Base-by-base conservation (phyloP, 2,113 vertebrate species). In the Rhabdornis inornatus region DNA sequence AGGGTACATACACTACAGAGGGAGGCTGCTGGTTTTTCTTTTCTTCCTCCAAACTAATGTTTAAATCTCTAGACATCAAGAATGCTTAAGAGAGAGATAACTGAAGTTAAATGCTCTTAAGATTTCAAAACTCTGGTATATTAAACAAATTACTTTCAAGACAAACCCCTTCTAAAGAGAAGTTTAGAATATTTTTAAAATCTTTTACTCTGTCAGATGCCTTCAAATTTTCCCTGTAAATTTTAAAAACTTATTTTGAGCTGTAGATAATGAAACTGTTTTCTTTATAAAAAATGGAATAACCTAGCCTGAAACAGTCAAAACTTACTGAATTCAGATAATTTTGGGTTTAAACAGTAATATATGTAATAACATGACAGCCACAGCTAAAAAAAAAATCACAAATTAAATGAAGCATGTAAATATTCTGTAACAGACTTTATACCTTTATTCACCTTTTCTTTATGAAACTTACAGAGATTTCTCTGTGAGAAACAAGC, bases 31-130 rank as follows among this genome's bases (percentile, higher is more conserved):
- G 63, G 27, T 40, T 85, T 87, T 87, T n/a, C n/a, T 78, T 97
- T 80, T 81, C 71, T 83, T 94, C 44, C 28, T 78, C 52, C 63
- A 81, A 63, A 77, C 23, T 68, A 88, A 70, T 45, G 45, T 47
- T 95, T 88, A 88, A 95, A 86, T 84, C 94, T 97, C 95, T 80
- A 78, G 94, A 85, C 59, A 92, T 42, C 53, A 56, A 66, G 68
- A 92, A 93, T 77, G 57, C 72, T 93, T 94, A 11, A 71, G 83
- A 92, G 87, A 91, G 10, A 72, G 55, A 93, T 44, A 97, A 66
- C 20, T 56, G 69, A 89, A 90, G 80, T 44, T 77, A 92, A 64
- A 88, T 91, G 55, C 87, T 89, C 83, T 84, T 71, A 87, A 91
- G 92, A 71, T 55, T 96, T 89, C 47, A 93, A 35, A 83, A 69